phyloP scores from a whole-genome alignment of 1,140 invertebrate species.

The Drosophila seguyi region DNA sequence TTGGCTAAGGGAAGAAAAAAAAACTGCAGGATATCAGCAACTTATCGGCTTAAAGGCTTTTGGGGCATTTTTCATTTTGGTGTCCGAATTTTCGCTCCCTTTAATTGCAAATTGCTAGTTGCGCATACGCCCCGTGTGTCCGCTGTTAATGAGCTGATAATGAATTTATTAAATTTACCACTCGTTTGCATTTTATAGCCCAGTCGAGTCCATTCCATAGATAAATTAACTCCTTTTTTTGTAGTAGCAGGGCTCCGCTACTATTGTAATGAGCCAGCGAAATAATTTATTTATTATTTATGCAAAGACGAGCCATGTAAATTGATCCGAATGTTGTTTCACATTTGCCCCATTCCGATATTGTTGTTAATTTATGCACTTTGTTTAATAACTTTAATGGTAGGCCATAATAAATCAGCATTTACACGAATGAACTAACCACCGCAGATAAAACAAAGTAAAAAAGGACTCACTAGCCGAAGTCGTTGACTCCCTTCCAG shows the following conservation, averaged over 20 bases:
- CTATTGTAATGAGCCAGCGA: constrained; percentile 59
- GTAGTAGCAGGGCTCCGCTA: constrained; percentile 13
- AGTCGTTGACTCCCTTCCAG: neutral
- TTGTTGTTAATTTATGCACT: constrained; percentile 76
- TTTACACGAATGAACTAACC: constrained; percentile 34
- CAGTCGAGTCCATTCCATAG: constrained; percentile 39
- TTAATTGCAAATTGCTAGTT: constrained; percentile 67
- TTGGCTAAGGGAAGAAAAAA: neutral
- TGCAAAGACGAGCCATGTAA: constrained; percentile 56
- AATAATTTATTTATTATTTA: constrained; percentile 78
- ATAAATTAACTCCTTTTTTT: constrained; percentile 56
- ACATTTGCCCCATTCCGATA: constrained; percentile 15
- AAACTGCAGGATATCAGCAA: constrained; percentile 7
- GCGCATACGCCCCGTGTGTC: constrained; percentile 55
- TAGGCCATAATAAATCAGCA: constrained; percentile 46
- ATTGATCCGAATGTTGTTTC: constrained; percentile 58
- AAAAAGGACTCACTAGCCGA: neutral
- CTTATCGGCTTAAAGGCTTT: constrained; percentile 63
- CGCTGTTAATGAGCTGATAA: constrained; percentile 78
- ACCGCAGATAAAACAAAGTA: constrained; percentile 6
- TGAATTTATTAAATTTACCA: constrained; percentile 83
- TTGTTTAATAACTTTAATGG: constrained; percentile 73
- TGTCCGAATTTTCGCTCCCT: constrained; percentile 33
- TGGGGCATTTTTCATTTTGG: constrained; percentile 42
- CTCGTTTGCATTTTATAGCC: constrained; percentile 56